Conservation (phyloP, 2,113 vertebrate genomes). For the Chamaea fasciata region DNA sequence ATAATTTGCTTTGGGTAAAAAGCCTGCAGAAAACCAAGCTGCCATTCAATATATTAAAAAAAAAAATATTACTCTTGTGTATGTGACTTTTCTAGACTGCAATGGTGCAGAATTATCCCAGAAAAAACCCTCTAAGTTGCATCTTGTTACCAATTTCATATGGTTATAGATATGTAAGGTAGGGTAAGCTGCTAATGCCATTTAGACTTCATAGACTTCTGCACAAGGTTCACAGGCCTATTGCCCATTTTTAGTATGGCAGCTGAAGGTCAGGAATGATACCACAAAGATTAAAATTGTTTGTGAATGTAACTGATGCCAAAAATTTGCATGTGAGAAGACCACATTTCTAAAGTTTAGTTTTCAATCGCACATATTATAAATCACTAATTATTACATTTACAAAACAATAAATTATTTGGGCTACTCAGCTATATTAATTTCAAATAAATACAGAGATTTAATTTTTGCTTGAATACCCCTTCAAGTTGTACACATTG, state of each 20-base stretch:
- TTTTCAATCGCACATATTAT: neutral
- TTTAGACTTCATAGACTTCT: neutral
- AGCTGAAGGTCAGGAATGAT: neutral
- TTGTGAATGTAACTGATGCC: neutral
- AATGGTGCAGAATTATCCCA: neutral
- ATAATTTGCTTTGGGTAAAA: neutral
- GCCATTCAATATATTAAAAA: neutral
- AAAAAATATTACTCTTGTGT: neutral
- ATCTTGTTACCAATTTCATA: neutral
- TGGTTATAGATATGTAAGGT: neutral
- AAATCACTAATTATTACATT: neutral
- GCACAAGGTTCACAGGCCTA: neutral
- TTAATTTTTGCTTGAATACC: neutral
- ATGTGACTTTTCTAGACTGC: neutral
- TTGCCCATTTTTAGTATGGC: neutral
- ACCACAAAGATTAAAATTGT: neutral
- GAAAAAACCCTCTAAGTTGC: neutral
- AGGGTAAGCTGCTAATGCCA: neutral
- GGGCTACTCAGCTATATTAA: neutral
- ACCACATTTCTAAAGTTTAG: neutral
- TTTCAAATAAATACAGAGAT: neutral
- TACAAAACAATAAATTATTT: neutral
- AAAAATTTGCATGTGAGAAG: neutral
- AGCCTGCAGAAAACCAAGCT: neutral
- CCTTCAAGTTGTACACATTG: neutral